Evolutionary conservation across 2,797 vertebrate species (phyloP).

Genomic region (Aplochiton taeniatus): DNA sequence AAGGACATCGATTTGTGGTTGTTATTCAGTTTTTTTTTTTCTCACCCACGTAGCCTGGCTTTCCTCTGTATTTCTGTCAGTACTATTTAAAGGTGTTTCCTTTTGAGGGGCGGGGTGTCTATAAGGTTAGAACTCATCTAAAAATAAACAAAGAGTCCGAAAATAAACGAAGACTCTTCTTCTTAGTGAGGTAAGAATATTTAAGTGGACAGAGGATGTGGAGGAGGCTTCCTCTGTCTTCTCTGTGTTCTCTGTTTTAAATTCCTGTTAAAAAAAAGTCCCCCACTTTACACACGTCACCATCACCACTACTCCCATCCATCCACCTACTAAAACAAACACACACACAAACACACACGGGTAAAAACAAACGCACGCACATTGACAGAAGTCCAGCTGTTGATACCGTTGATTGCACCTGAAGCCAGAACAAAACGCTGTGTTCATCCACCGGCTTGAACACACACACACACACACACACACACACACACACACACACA

Average conservation of each 20-base stretch:
- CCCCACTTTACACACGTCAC: too few relatives aligned
- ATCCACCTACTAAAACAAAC: too few relatives aligned
- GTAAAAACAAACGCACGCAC: too few relatives aligned
- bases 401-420: too few relatives aligned
- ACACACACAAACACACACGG: too few relatives aligned
- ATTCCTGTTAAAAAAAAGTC: too few relatives aligned
- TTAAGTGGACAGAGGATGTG: neutral
- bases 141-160: neutral
- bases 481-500: slow-evolving; percentile 54
- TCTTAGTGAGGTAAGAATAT: neutral
- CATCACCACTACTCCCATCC: too few relatives aligned
- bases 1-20: neutral
- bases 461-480: slow-evolving; percentile 19
- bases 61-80: neutral
- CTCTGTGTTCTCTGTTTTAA: too few relatives aligned
- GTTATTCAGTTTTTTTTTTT: neutral
- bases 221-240: neutral
- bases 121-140: neutral
- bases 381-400: too few relatives aligned
- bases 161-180: neutral
- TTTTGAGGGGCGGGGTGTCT: neutral
- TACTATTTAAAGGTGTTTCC: neutral
- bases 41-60: neutral
- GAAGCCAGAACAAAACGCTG: neutral
- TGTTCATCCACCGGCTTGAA: neutral